Base-by-base conservation (phyloP, 2,113 vertebrate species). In the Chrysochloris asiatica region DNA sequence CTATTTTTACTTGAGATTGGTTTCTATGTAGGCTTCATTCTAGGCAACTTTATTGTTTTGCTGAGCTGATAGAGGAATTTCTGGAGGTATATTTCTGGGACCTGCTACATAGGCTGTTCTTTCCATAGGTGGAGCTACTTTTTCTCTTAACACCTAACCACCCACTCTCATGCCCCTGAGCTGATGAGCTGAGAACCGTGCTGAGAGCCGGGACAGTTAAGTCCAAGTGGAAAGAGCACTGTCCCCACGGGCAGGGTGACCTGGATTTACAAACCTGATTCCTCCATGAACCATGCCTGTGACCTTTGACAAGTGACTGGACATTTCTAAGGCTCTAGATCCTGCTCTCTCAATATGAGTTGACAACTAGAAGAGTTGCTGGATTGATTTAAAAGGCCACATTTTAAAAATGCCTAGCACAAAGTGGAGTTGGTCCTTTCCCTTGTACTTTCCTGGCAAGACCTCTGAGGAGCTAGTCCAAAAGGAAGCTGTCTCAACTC, bases 121-220 rank as follows among this genome's bases (percentile, higher is more conserved):
- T 65, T 36, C 43, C 36, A 67, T 30, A 69, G 22, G 33, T 1
- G 17, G 13, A 75, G 13, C 61, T 6, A 1, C 52, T 88, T 47
- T 81, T 50, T 8, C 12, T 78, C 33, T n/a, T 21, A 38, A 2
- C 2, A 1, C 50, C 56, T 45, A 67, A 67, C 4, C 4, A 30
- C 33, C 33, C 24, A 13, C 16, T 1, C 67, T n/a, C 11, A 0
- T 1, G 59, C 22, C 12, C 50, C 14, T 0, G 9, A 38, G 76
- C 93, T 22, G 47, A 77, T 28, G 41, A 5, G 36, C n/a, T n/a
- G n/a, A n/a, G n/a, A n/a, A n/a, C n/a, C n/a, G n/a, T n/a, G 24
- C 3, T 0, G 11, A 0, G 21, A 59, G 12, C 0, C 3, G 69
- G 21, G 33, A 13, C 48, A 50, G 4, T 9, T 21, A n/a, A 22